Evolutionary conservation across 2,888 invertebrate genomes (phyloP).

Genomic region (Fragum fragum): DNA sequence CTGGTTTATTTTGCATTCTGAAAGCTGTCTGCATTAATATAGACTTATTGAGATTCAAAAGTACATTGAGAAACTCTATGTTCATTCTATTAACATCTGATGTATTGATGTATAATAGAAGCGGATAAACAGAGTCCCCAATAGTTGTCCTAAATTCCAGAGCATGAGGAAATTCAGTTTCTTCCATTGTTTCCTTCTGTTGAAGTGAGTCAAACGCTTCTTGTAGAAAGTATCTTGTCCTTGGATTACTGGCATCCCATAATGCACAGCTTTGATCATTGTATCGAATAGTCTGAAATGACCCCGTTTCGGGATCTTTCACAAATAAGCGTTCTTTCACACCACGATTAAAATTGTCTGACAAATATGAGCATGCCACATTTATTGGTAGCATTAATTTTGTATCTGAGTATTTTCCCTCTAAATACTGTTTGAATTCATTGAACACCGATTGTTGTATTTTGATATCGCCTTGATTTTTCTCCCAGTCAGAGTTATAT

Average conservation of each 20-base stretch:
- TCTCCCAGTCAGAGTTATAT: constrained; percentile 94
- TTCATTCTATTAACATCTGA: constrained; percentile 55
- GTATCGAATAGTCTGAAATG: constrained; percentile 87
- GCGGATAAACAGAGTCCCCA: constrained; percentile 42
- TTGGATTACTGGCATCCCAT: constrained; percentile 93
- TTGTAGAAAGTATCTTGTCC: constrained; percentile 53
- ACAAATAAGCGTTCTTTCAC: constrained; percentile 88
- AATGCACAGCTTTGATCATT: constrained; percentile 92
- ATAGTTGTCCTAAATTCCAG: constrained; percentile 61
- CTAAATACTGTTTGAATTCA: constrained; percentile 45
- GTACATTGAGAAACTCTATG: constrained; percentile 58
- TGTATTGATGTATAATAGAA: constrained; percentile 76
- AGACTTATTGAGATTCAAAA: constrained; percentile 55
- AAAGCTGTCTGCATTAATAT: constrained; percentile 65
- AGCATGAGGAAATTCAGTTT: constrained; percentile 57
- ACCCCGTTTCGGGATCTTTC: constrained; percentile 61
- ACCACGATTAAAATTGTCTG: constrained; percentile 91
- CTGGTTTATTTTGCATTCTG: constrained; percentile 92
- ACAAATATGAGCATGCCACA: constrained; percentile 67
- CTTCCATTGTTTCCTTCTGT: constrained; percentile 42
- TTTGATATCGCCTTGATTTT: constrained; percentile 93
- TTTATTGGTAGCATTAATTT: constrained; percentile 67
- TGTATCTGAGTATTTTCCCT: constrained; percentile 59
- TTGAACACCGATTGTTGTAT: constrained; percentile 39
- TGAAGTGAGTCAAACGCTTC: constrained; percentile 48